A percentile compares a stretch with the other conserved stretches of the same genome.
Evolutionary conservation across 2,113 vertebrate genomes (phyloP).

Genomic region (Actinemys pallida): DNA sequence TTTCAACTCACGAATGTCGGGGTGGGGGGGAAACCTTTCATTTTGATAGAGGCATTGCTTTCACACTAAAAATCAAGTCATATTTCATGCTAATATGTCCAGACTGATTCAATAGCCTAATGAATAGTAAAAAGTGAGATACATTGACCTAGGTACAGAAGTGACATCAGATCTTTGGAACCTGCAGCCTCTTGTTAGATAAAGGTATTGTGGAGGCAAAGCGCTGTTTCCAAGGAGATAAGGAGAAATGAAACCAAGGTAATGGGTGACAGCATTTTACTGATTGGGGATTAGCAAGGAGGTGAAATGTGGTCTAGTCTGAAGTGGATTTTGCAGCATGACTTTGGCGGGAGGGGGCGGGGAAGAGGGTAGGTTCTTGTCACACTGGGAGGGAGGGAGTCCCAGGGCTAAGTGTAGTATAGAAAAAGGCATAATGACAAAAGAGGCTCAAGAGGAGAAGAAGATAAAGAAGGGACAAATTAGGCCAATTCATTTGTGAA

Average conservation of each 20-base stretch:
- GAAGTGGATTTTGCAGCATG: not conserved
- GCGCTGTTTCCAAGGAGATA: not conserved
- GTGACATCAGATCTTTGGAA: not conserved
- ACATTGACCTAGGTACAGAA: not conserved
- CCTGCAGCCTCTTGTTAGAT: not conserved
- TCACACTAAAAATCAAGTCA: constrained; percentile 4
- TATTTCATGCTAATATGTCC: constrained; percentile 16
- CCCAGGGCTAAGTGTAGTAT: too few species aligned
- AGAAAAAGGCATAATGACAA: too few species aligned
- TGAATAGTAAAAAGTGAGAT: not conserved
- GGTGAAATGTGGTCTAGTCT: not conserved
- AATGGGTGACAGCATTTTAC: not conserved
- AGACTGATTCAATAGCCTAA: not conserved
- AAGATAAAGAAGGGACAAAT: too few species aligned
- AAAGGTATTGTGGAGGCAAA: not conserved
- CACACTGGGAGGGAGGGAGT: too few species aligned
- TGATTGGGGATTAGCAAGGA: not conserved
- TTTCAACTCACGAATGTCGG: not conserved
- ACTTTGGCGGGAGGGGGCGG: too few species aligned
- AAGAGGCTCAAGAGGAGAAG: too few species aligned
- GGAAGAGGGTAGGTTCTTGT: too few species aligned
- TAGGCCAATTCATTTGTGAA: too few species aligned
- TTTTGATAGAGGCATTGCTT: constrained; percentile 11
- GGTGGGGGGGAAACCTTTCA: not conserved
- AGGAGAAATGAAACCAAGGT: not conserved